These are phyloP conservation scores for Macaca mulatta DNA, from an alignment of 2,113 vertebrate genomes.

Conservation along the genomic window DNA sequence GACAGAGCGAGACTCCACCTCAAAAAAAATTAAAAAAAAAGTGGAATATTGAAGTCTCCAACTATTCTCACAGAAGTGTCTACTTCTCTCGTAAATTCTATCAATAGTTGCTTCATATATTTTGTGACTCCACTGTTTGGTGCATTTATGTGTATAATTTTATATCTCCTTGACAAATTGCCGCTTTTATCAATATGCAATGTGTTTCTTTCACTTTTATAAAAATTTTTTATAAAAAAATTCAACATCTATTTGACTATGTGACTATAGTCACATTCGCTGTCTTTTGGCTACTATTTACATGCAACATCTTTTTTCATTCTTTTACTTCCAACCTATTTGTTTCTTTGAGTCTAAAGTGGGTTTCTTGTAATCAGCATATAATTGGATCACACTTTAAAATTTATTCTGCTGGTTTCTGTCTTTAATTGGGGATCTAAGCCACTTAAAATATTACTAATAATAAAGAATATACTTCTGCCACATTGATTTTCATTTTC, in stretches of 20 bases:
- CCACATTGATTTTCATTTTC: background rate
- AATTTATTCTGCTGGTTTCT: background rate
- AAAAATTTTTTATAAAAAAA: background rate
- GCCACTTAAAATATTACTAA: background rate
- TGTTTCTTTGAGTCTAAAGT: background rate
- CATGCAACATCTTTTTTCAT: background rate
- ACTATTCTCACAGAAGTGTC: background rate
- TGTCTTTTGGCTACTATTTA: background rate
- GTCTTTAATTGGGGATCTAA: background rate
- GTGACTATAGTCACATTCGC: background rate
- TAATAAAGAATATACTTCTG: background rate
- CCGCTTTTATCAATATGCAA: background rate
- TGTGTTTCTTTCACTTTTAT: background rate
- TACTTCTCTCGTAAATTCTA: background rate
- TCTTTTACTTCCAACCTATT: background rate
- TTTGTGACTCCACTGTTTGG: background rate
- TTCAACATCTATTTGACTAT: background rate
- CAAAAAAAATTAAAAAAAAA: background rate
- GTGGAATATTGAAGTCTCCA: background rate
- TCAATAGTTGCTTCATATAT: background rate
- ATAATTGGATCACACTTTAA: background rate
- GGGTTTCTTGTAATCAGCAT: background rate
- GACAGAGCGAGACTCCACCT: no score
- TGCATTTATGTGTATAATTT: background rate
- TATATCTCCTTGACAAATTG: background rate